Percentiles rank a stretch among this genome's conserved stretches.
phyloP scores from a whole-genome alignment of 2,888 invertebrate genomes.

The Charanyca ferruginea region DNA sequence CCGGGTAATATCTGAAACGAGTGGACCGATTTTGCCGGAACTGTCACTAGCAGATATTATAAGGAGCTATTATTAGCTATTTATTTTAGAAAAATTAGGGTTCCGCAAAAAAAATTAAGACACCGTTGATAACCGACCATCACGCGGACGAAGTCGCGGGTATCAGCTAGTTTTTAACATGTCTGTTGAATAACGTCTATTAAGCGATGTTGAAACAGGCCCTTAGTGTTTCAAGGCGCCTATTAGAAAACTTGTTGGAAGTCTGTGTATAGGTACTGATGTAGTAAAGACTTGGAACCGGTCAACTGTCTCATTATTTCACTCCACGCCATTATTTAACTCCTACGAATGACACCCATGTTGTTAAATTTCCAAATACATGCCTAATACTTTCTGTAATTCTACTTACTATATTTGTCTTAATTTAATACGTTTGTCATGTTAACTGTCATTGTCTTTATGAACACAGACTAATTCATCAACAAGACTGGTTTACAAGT shows the following conservation, averaged over 20 bases:
- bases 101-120: no score
- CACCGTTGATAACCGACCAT: no score
- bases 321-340: conserved; percentile 11
- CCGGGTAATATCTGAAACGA: no score
- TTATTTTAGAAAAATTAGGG: no score
- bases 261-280: neutral
- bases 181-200: neutral
- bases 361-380: neutral
- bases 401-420: neutral
- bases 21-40: no score
- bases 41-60: no score
- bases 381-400: neutral
- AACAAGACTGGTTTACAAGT: conserved; percentile 4
- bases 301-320: conserved; percentile 15
- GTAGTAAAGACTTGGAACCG: conserved; percentile 7
- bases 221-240: neutral
- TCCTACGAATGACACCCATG: conserved; percentile 1
- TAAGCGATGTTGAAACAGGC: neutral
- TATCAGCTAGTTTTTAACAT: no score
- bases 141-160: no score
- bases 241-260: conserved; percentile 2
- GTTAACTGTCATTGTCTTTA: neutral
- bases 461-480: neutral
- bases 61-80: no score
- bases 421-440: neutral